Conservation (phyloP, 1,140 invertebrate genomes). For the Hyles vespertilio region DNA sequence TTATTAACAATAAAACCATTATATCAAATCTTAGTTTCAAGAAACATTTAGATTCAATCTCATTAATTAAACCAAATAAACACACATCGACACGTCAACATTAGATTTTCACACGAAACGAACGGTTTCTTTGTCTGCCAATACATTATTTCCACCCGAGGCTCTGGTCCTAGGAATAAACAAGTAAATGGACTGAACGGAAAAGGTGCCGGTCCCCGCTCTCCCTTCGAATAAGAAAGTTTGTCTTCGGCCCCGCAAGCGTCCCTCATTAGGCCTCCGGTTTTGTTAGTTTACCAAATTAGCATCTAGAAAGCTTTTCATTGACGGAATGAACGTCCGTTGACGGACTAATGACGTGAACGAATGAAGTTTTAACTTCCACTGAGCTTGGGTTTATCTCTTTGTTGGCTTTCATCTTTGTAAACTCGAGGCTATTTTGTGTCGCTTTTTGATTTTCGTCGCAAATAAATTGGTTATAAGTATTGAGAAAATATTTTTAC, state of each 20-base stretch:
- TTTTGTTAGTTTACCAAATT: slow-evolving; percentile 72
- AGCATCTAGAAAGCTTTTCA: slow-evolving; percentile 63
- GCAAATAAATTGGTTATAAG: not conserved
- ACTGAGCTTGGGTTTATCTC: not conserved
- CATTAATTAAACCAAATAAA: no score
- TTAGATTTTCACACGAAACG: slow-evolving; percentile 21
- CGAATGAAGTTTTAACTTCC: slow-evolving; percentile 26
- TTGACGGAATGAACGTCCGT: slow-evolving; percentile 42
- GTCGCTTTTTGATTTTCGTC: not conserved
- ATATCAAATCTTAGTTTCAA: no score
- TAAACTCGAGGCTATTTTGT: not conserved
- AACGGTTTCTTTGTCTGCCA: slow-evolving; percentile 21
- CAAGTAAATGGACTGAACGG: slow-evolving; percentile 67
- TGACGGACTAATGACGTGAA: slow-evolving; percentile 51
- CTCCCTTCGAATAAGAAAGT: slow-evolving; percentile 65
- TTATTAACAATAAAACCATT: no score
- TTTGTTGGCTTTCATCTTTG: not conserved
- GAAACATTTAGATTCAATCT: no score
- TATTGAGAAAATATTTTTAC: not conserved
- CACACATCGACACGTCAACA: not conserved
- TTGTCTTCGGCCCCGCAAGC: slow-evolving; percentile 52
- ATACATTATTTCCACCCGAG: slow-evolving; percentile 44
- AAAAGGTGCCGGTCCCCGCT: slow-evolving; percentile 43
- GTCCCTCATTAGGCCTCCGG: slow-evolving; percentile 66
- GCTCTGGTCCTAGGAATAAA: slow-evolving; percentile 54